A percentile compares a stretch with the other conserved stretches of the same genome.
These are phyloP conservation scores for Drosophila simulans DNA, from an alignment of 1,140 invertebrate species.

Conservation along the genomic window DNA sequence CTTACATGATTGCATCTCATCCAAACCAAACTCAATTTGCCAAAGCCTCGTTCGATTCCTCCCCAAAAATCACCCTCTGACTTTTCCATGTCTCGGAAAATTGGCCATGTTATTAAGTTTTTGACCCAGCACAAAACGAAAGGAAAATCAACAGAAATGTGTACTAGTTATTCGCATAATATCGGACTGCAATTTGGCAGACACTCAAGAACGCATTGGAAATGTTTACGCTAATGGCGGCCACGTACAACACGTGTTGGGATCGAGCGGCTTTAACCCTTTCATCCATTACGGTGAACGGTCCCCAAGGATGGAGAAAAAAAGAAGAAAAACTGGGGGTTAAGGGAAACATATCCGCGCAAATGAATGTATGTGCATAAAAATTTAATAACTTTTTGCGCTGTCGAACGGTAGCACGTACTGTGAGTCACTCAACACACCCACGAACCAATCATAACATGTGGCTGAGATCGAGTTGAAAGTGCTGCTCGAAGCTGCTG, in stretches of 20 bases:
- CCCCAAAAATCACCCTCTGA: constrained; percentile 1
- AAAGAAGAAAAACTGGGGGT: not conserved
- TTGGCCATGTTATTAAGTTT: constrained; percentile 64
- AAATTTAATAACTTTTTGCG: constrained; percentile 76
- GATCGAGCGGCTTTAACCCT: constrained; percentile 34
- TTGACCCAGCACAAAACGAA: constrained; percentile 40
- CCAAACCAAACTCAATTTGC: constrained; percentile 32
- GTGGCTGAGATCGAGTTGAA: constrained; percentile 68
- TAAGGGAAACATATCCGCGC: constrained; percentile 12
- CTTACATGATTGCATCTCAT: not conserved
- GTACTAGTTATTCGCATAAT: constrained; percentile 13
- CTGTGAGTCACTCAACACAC: constrained; percentile 69
- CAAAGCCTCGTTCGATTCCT: constrained; percentile 16
- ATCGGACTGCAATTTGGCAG: constrained; percentile 55
- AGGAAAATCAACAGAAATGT: constrained; percentile 23
- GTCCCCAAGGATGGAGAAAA: constrained; percentile 20
- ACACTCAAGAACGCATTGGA: constrained; percentile 64
- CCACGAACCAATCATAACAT: constrained; percentile 76
- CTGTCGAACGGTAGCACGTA: constrained; percentile 74
- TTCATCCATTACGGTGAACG: constrained; percentile 29
- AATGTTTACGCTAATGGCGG: constrained; percentile 73
- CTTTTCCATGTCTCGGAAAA: constrained; percentile 43
- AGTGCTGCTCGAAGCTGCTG: constrained; percentile 33
- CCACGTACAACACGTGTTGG: constrained; percentile 67
- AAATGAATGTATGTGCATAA: constrained; percentile 57